phyloP scores from a whole-genome alignment of 2,888 invertebrate genomes.

The Oconnorella tubifera region DNA sequence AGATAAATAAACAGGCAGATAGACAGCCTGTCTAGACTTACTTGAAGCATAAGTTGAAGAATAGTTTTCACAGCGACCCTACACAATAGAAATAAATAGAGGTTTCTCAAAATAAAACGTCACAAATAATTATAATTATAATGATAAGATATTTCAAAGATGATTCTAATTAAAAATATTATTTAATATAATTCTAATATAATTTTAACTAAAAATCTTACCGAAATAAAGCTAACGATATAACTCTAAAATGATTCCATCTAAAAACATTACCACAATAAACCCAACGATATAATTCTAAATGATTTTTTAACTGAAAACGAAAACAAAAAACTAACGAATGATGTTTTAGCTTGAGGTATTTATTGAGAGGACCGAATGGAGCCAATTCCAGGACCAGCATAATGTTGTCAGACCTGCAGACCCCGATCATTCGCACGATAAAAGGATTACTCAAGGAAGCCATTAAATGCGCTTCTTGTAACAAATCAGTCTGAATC shows the following conservation, averaged over 20 bases:
- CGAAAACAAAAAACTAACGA: no score
- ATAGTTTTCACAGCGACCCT: background rate
- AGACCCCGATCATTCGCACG: constrained; percentile 55
- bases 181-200: no score
- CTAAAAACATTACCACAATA: no score
- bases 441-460: constrained; percentile 56
- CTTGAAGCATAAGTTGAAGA: background rate
- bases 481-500: constrained; percentile 53
- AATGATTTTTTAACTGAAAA: no score
- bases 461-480: constrained; percentile 57
- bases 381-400: constrained; percentile 58
- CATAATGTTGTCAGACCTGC: constrained; percentile 55
- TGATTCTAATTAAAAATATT: no score
- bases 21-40: background rate
- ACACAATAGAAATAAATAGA: background rate
- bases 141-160: no score
- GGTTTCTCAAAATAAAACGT: background rate
- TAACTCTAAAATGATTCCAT: no score
- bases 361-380: constrained; percentile 57
- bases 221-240: no score
- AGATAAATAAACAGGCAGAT: no score
- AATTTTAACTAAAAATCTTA: no score
- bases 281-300: no score
- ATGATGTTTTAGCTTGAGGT: constrained; percentile 39
- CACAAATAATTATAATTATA: no score